Evolutionary conservation across 2,888 invertebrate genomes (phyloP).

Genomic region (Tupiocoris notatus): DNA sequence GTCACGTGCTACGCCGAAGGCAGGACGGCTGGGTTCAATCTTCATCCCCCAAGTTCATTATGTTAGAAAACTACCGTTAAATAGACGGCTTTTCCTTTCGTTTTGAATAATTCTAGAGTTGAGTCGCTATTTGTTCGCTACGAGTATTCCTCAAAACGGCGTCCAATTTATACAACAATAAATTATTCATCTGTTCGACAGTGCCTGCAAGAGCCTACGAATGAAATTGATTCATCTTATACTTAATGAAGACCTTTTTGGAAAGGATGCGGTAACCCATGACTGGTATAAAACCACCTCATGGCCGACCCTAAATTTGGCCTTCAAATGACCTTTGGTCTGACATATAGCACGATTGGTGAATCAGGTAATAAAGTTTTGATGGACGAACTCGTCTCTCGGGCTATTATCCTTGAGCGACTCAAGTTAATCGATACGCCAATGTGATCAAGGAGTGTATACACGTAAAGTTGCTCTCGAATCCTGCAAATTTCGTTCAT

Average conservation of each 20-base stretch:
- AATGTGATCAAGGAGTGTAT: slow-evolving; percentile 1
- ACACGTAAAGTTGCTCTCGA: too few species aligned
- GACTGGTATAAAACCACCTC: background rate
- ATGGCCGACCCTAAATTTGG: slow-evolving; percentile 6
- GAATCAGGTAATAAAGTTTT: background rate
- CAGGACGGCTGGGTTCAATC: background rate
- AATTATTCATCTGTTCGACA: too few species aligned
- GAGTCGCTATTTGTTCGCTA: too few species aligned
- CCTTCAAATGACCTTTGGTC: slow-evolving; percentile 24
- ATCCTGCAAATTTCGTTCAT: too few species aligned
- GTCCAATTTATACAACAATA: too few species aligned
- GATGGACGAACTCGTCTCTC: background rate
- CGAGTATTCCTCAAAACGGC: too few species aligned
- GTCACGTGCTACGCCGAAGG: background rate
- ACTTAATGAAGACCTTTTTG: background rate
- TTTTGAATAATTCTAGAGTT: too few species aligned
- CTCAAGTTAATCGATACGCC: background rate
- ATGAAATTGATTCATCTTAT: too few species aligned
- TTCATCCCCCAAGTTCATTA: too few species aligned
- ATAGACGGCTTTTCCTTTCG: too few species aligned
- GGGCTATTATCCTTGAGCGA: slow-evolving; percentile 4
- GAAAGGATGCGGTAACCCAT: background rate
- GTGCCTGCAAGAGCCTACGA: too few species aligned
- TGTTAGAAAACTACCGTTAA: too few species aligned
- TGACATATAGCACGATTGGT: slow-evolving; percentile 22